phyloP scores from a whole-genome alignment of 2,888 invertebrate genomes.

The Terebella lapidaria region DNA sequence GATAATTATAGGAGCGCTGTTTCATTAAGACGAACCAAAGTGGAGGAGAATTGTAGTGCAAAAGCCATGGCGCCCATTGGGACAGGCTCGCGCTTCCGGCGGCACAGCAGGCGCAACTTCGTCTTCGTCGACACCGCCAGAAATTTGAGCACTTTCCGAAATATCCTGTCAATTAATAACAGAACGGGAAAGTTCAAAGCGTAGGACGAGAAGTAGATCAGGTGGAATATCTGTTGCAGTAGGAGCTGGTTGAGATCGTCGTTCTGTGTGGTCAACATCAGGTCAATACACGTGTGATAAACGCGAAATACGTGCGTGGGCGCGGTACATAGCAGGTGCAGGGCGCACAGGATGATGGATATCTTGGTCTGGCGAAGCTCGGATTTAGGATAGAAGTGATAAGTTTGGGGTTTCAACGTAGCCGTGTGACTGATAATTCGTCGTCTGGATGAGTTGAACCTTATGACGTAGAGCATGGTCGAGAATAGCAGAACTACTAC shows the following conservation, averaged over 20 bases:
- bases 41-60: neutral
- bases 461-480: neutral
- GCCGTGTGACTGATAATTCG: constrained; percentile 1
- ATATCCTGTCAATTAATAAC: neutral
- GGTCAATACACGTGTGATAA: neutral
- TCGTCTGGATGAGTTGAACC: neutral
- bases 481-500: neutral
- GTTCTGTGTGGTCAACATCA: neutral
- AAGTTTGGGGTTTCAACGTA: neutral
- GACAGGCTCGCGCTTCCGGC: neutral
- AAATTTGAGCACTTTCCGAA: neutral
- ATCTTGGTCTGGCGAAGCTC: constrained; percentile 1
- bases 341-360: neutral
- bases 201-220: neutral
- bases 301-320: constrained; percentile 1
- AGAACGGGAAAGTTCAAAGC: neutral
- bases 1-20: neutral
- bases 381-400: neutral
- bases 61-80: neutral
- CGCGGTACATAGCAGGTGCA: neutral
- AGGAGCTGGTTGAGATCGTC: neutral
- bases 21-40: neutral
- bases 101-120: neutral
- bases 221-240: constrained; percentile 1
- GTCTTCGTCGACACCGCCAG: neutral